These are phyloP conservation scores for Zootoca vivipara DNA, from an alignment of 2,113 vertebrate species.

Conservation along the genomic window DNA sequence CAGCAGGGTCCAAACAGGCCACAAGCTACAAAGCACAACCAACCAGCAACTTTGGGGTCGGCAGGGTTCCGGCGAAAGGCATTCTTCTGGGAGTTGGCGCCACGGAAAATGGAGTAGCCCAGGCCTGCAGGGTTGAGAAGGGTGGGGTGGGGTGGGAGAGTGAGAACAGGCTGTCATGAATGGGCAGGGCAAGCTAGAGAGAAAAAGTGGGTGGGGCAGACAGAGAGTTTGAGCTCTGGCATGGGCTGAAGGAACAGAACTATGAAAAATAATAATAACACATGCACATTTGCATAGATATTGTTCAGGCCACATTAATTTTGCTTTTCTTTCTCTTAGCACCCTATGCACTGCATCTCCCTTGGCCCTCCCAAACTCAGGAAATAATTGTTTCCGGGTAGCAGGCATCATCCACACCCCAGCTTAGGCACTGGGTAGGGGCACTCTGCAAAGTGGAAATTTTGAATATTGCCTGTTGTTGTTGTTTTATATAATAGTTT, in stretches of 20 bases:
- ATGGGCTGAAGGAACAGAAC: not conserved
- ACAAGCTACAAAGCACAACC: not conserved
- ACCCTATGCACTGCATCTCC: not conserved
- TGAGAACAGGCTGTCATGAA: not conserved
- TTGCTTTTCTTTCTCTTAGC: not conserved
- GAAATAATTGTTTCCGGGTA: not conserved
- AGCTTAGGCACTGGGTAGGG: not conserved
- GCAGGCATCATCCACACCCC: too few species aligned
- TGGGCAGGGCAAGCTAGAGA: not conserved
- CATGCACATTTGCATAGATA: not conserved
- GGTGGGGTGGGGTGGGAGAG: too few species aligned
- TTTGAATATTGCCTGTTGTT: not conserved
- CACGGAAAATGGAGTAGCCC: constrained; percentile 89
- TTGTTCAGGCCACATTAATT: not conserved
- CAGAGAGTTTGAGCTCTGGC: not conserved
- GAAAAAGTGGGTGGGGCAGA: not conserved
- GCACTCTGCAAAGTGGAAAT: not conserved
- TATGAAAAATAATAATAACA: not conserved
- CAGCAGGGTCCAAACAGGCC: too few species aligned
- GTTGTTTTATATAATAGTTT: too few species aligned
- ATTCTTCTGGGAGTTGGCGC: constrained; percentile 92
- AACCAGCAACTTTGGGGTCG: constrained; percentile 82
- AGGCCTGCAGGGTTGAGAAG: constrained; percentile 66
- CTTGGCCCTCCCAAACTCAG: too few species aligned
- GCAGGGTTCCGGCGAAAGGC: constrained; percentile 86